Evolutionary conservation across 1,140 invertebrate genomes (phyloP).

Genomic region (Drosophila neocordata): DNA sequence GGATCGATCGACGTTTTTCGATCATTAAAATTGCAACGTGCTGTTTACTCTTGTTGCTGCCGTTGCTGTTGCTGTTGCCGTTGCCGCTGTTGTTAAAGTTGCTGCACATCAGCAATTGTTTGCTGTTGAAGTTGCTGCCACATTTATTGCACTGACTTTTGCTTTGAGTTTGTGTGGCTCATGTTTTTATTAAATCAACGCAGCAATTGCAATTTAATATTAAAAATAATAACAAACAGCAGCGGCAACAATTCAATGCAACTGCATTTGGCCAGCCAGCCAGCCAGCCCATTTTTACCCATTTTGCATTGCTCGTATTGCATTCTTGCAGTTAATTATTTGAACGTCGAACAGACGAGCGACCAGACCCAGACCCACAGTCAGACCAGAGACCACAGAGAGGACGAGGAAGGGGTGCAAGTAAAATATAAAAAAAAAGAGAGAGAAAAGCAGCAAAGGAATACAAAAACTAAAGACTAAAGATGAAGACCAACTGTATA

Average conservation of each 20-base stretch:
- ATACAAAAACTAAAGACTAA: conserved; percentile 20
- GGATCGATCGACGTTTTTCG: conserved; percentile 67
- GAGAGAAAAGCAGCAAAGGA: conserved; percentile 3
- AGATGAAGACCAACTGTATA: conserved; percentile 21
- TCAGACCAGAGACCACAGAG: conserved; percentile 18
- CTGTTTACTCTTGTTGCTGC: conserved; percentile 69
- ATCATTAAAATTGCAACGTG: conserved; percentile 80
- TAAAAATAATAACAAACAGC: conserved; percentile 82
- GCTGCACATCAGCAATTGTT: background rate
- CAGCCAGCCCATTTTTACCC: conserved; percentile 38
- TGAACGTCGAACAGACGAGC: conserved; percentile 55
- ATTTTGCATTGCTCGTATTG: conserved; percentile 72
- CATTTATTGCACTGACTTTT: conserved; percentile 67
- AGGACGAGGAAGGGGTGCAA: background rate
- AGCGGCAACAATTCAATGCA: conserved; percentile 28
- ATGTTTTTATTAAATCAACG: conserved; percentile 78
- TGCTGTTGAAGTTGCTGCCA: conserved; percentile 47
- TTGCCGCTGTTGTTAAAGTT: conserved; percentile 21
- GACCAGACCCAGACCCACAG: conserved; percentile 33
- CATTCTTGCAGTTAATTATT: conserved; percentile 80
- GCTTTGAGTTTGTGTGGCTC: conserved; percentile 61
- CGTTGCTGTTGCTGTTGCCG: conserved; percentile 11
- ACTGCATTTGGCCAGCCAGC: conserved; percentile 22
- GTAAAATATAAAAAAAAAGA: background rate
- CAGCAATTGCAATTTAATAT: conserved; percentile 82